These are phyloP conservation scores for Sinodicranocentrus sp. DNA, from an alignment of 2,888 invertebrate species.

Conservation along the genomic window DNA sequence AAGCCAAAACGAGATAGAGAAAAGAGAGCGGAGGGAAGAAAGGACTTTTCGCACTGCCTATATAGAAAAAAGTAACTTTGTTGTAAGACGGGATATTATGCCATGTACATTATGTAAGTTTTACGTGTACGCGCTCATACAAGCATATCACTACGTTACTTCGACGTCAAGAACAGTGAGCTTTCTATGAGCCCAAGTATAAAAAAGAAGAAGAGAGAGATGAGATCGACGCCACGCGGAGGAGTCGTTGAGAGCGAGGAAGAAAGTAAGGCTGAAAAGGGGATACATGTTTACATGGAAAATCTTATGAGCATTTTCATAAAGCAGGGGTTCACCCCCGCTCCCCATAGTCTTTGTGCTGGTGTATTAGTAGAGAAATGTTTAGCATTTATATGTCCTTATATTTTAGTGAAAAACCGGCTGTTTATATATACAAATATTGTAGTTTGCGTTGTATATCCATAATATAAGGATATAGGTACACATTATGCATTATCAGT, in stretches of 20 bases:
- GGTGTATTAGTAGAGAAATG: too few species aligned
- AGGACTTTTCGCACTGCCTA: constrained; percentile 18
- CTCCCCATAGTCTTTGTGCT: too few species aligned
- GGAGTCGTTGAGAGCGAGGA: constrained; percentile 55
- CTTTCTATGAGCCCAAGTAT: constrained; percentile 19
- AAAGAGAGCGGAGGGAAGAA: constrained; percentile 15
- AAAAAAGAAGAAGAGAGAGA: constrained; percentile 34
- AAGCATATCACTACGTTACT: constrained; percentile 18
- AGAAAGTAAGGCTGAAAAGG: constrained; percentile 18
- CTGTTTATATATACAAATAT: neutral
- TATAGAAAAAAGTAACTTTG: neutral
- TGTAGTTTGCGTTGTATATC: neutral
- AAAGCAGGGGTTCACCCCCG: too few species aligned
- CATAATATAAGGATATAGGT: neutral
- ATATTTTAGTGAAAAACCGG: constrained; percentile 8
- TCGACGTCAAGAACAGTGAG: constrained; percentile 35
- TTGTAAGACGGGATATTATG: too few species aligned
- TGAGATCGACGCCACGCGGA: constrained; percentile 64
- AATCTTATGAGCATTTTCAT: constrained; percentile 12
- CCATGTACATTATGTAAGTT: too few species aligned
- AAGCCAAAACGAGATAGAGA: neutral
- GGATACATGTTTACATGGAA: constrained; percentile 2
- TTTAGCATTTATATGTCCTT: neutral
- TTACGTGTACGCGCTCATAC: neutral
- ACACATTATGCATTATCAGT: neutral